These are phyloP conservation scores for Diarsia mendica DNA, from an alignment of 2,888 invertebrate genomes.

Conservation along the genomic window DNA sequence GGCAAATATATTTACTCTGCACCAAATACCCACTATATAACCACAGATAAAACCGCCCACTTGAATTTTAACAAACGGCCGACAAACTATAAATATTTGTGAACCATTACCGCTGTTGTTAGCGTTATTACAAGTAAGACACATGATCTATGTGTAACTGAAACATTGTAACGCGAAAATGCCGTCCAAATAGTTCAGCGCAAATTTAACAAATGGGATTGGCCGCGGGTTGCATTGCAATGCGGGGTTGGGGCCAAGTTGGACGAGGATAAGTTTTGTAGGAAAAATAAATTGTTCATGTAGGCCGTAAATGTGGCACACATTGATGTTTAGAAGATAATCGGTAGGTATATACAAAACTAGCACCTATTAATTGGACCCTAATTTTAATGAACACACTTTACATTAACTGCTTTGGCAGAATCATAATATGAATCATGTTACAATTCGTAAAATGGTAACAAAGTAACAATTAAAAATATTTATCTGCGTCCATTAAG, in stretches of 20 bases:
- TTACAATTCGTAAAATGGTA: no score
- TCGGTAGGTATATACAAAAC: no score
- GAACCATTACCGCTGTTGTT: constrained; percentile 67
- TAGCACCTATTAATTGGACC: no score
- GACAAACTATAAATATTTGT: constrained; percentile 64
- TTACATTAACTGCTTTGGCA: no score
- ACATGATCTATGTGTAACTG: constrained; percentile 66
- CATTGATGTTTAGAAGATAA: neutral
- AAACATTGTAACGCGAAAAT: constrained; percentile 66
- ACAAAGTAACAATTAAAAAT: no score
- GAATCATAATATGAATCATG: no score
- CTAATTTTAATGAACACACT: no score
- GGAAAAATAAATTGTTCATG: neutral
- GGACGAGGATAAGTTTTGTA: constrained; percentile 3
- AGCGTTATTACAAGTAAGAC: constrained; percentile 64
- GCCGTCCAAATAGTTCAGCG: constrained; percentile 84
- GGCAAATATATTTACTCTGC: constrained; percentile 32
- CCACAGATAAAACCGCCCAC: constrained; percentile 57
- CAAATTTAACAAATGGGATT: constrained; percentile 88
- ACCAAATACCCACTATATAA: constrained; percentile 27
- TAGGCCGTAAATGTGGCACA: neutral
- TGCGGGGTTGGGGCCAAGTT: constrained; percentile 71
- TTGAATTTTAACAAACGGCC: constrained; percentile 62
- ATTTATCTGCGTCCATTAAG: no score
- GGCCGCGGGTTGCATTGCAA: no score